Evolutionary conservation across 2,888 invertebrate species (phyloP).

Genomic region (Tenthredo livida): DNA sequence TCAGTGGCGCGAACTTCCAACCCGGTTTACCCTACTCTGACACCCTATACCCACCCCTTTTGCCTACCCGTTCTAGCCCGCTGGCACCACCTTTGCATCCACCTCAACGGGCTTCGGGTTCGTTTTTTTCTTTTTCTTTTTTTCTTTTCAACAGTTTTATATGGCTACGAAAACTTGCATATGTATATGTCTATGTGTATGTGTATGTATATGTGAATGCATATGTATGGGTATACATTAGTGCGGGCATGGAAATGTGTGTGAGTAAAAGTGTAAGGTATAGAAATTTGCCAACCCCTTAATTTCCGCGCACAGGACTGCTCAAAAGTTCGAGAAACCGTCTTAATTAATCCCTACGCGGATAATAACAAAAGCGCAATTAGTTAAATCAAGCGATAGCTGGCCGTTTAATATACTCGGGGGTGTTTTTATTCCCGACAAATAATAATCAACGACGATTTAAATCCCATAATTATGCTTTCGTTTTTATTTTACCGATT

Average conservation of each 20-base stretch:
- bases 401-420: neutral
- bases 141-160: constrained; percentile 52
- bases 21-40: constrained; percentile 61
- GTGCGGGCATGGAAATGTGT: too few relatives aligned
- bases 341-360: constrained; percentile 72
- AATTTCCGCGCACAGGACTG: neutral
- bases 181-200: neutral
- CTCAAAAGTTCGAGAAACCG: constrained; percentile 64
- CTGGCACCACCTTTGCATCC: constrained; percentile 29
- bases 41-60: constrained; percentile 54
- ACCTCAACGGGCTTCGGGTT: constrained; percentile 16
- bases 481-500: neutral
- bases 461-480: neutral
- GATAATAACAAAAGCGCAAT: constrained; percentile 71
- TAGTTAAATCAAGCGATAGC: constrained; percentile 67
- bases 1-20: constrained; percentile 69
- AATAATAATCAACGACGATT: neutral
- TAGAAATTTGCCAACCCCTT: constrained; percentile 23
- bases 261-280: neutral
- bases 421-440: neutral
- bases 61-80: constrained; percentile 54
- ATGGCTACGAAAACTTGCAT: constrained; percentile 1
- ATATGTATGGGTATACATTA: too few relatives aligned
- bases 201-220: neutral
- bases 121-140: neutral